Evolutionary conservation across 2,113 vertebrate species (phyloP).

Genomic region (Phoenicopterus ruber): DNA sequence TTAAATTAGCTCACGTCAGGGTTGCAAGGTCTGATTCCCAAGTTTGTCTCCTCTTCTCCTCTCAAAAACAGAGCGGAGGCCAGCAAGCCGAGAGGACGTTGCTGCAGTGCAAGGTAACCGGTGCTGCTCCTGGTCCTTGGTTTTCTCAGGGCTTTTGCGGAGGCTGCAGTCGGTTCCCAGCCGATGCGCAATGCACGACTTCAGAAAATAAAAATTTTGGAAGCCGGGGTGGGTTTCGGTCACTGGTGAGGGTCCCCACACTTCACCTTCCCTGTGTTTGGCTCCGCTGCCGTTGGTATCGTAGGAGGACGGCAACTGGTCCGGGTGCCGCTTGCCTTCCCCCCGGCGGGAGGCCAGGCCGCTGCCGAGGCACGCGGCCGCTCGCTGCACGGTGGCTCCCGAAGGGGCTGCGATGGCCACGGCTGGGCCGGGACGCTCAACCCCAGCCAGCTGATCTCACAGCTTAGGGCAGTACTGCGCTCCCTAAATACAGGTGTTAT

Average conservation of each 20-base stretch:
- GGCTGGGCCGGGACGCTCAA: neutral
- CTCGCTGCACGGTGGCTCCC: neutral
- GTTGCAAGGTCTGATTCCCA: neutral
- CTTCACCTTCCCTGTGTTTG: neutral
- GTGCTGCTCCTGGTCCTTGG: accelerated
- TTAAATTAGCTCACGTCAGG: neutral
- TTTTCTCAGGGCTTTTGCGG: accelerated
- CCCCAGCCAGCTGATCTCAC: no score
- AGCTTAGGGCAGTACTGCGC: neutral
- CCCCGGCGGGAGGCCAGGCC: no score
- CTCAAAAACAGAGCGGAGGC: neutral
- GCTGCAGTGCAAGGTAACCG: neutral
- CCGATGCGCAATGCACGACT: neutral
- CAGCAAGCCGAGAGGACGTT: accelerated
- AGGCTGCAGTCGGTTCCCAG: accelerated
- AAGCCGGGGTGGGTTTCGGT: neutral
- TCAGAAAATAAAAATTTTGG: neutral
- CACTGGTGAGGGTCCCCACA: neutral
- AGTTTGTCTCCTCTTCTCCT: neutral
- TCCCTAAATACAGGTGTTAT: neutral
- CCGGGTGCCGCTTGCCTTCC: no score
- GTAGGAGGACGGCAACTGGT: neutral
- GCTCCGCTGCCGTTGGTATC: accelerated
- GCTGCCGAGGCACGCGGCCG: no score
- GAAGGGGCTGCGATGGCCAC: neutral